phyloP scores from a whole-genome alignment of 1,140 invertebrate genomes.

The Harpegnathos saltator region DNA sequence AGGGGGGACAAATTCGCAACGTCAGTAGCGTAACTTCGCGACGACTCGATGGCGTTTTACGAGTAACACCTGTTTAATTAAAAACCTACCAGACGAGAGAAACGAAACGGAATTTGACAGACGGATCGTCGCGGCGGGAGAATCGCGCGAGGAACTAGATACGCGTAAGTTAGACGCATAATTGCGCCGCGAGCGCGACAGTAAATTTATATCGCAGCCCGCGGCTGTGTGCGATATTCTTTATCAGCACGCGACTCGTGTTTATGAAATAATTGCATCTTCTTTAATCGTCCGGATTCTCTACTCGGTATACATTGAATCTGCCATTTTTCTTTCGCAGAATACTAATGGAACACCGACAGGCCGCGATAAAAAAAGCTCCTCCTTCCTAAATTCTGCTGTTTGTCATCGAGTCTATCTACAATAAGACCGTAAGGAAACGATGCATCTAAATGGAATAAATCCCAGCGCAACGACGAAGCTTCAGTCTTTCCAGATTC shows the following conservation, averaged over 20 bases:
- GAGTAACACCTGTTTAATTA: constrained; percentile 69
- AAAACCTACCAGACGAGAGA: not conserved
- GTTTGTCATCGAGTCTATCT: too few species aligned
- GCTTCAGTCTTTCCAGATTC: too few species aligned
- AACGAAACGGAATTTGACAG: not conserved
- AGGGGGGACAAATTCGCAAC: constrained; percentile 25
- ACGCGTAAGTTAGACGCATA: not conserved
- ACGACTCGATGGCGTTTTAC: constrained; percentile 50
- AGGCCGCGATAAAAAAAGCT: too few species aligned
- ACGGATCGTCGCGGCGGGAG: too few species aligned
- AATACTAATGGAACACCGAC: too few species aligned
- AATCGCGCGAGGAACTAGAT: not conserved
- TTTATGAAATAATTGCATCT: not conserved
- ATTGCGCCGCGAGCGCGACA: not conserved
- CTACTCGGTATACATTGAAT: too few species aligned
- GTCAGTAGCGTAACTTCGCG: constrained; percentile 69
- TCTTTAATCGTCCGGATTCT: too few species aligned
- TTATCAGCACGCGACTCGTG: not conserved
- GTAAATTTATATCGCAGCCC: not conserved
- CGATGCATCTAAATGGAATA: too few species aligned
- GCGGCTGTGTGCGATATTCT: not conserved
- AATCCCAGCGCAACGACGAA: too few species aligned
- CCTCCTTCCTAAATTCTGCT: too few species aligned
- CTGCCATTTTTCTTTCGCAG: too few species aligned
- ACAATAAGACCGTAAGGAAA: too few species aligned